Evolutionary conservation across 2,888 invertebrate species (phyloP).

Genomic region (Drosophila neonasuta): DNA sequence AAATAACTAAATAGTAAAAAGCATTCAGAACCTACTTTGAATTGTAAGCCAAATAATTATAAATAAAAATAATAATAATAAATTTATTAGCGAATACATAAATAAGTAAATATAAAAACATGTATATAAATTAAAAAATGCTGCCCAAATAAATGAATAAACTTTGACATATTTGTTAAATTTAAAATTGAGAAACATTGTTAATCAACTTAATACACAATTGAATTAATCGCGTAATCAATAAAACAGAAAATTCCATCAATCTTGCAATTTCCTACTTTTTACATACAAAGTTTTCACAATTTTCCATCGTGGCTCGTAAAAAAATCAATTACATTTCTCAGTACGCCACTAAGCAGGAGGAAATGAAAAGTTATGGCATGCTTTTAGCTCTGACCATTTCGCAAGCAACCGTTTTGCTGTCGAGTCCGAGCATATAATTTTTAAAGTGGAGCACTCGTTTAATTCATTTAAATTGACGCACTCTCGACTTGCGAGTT

Average conservation of each 20-base stretch:
- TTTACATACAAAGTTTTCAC: conserved; percentile 17
- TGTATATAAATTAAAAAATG: no score
- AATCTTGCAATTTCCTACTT: conserved; percentile 1
- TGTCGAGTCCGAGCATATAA: conserved; percentile 12
- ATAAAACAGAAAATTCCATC: conserved; percentile 17
- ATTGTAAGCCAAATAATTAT: no score
- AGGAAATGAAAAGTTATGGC: conserved; percentile 73
- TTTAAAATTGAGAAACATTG: no score
- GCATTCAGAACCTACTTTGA: no score
- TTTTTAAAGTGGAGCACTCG: conserved; percentile 49
- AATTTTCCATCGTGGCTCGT: conserved; percentile 30
- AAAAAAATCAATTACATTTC: conserved; percentile 62
- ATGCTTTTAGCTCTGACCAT: conserved; percentile 61
- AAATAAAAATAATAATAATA: no score
- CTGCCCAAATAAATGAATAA: no score
- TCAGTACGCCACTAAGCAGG: conserved; percentile 36
- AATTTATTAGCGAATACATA: background rate
- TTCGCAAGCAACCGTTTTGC: conserved; percentile 34
- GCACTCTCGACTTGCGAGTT: conserved; percentile 48
- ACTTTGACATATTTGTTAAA: no score
- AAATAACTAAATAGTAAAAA: no score
- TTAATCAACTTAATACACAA: background rate
- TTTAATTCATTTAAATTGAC: conserved; percentile 59
- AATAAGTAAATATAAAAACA: no score
- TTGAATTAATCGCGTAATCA: conserved; percentile 10